Percentiles rank a stretch among this genome's conserved stretches.
These are phyloP conservation scores for Columba janthina DNA, from an alignment of 2,113 vertebrate genomes.

Conservation along the genomic window DNA sequence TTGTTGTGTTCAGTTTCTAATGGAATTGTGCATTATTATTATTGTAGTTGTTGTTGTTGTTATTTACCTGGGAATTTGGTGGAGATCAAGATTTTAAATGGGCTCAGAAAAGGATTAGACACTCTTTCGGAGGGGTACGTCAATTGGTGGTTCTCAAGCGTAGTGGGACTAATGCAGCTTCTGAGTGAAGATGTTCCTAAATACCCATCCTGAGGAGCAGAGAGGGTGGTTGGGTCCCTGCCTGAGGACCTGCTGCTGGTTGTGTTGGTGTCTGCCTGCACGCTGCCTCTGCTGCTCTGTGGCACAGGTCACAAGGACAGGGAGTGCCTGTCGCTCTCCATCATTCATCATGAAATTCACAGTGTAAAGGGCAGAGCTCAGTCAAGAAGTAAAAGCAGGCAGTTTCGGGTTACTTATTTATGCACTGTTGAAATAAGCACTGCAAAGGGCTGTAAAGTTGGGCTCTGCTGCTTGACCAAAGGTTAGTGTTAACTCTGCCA, in stretches of 20 bases:
- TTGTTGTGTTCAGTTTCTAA: background rate
- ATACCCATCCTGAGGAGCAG: background rate
- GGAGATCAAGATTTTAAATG: background rate
- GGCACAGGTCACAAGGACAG: accelerated
- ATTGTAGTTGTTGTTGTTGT: no score
- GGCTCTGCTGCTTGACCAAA: background rate
- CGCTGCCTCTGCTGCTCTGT: background rate
- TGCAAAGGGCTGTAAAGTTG: background rate
- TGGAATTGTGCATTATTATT: background rate
- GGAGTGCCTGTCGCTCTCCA: background rate
- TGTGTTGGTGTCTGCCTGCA: background rate
- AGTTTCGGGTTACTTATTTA: background rate
- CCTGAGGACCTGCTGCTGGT: background rate
- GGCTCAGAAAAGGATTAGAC: background rate
- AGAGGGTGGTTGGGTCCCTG: accelerated
- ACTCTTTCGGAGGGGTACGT: background rate
- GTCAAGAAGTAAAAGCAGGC: background rate
- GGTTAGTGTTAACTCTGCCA: background rate
- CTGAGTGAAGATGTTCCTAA: background rate
- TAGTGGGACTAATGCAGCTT: background rate
- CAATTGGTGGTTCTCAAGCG: background rate
- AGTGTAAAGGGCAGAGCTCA: background rate
- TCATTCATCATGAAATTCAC: background rate
- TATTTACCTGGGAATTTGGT: background rate
- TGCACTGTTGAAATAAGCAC: background rate